Percentiles rank a stretch among this genome's conserved stretches.
phyloP scores from a whole-genome alignment of 2,888 invertebrate species.

The Andrena marginata region DNA sequence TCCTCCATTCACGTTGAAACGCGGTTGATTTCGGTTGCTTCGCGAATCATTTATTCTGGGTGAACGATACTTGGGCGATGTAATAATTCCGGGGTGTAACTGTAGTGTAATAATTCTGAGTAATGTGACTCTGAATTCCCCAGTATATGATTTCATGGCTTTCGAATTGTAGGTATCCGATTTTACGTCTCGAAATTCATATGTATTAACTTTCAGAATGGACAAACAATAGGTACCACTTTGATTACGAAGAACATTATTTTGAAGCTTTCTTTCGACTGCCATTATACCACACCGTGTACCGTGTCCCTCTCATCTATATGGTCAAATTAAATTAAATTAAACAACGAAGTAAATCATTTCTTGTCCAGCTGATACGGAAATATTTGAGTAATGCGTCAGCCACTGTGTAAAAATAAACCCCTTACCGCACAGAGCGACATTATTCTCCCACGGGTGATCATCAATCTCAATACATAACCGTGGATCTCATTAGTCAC shows the following conservation, averaged over 20 bases:
- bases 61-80: not conserved
- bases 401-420: not conserved
- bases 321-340: not conserved
- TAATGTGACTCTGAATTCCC: no score
- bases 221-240: no score
- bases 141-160: no score
- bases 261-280: no score
- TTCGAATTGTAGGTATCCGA: no score
- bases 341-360: not conserved
- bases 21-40: not conserved
- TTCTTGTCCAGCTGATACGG: not conserved
- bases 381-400: not conserved
- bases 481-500: slow-evolving; percentile 34
- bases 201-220: no score
- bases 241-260: no score
- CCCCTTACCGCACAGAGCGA: not conserved
- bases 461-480: slow-evolving; percentile 45
- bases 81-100: not conserved
- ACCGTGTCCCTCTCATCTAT: not conserved
- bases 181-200: no score
- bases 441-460: slow-evolving; percentile 5
- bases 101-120: no score
- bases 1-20: not conserved
- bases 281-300: not conserved
- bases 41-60: not conserved